Evolutionary conservation across 1,140 invertebrate genomes (phyloP), one percentile per base, ranked within the genome.

Genomic region (Caenorhabditis brenneri): DNA sequence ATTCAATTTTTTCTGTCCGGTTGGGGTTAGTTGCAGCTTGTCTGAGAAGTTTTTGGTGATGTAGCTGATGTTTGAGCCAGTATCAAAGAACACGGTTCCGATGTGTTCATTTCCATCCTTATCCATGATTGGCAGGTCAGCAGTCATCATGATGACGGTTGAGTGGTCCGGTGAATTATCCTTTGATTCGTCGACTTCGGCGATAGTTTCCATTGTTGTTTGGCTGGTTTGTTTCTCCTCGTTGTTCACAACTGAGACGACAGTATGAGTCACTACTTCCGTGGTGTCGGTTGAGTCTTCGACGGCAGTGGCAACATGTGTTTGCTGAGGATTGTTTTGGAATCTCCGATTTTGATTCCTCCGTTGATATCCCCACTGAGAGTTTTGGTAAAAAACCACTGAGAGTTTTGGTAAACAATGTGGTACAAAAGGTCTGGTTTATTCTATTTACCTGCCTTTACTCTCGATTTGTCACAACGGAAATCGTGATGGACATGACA

Each of bases 61-160:
- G 29, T 58, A 58, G 24, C 24, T 29, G 22, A 24, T 58, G 6
- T 58, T 58, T 22, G 24, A 29, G 6, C 53, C 53, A 6, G 53
- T 29, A 58, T 58, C 53, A 27, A 58, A 27, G 16, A 58, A 58
- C 6, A 58, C 24, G 6, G 53, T 58, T 0, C 24, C 53, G 7
- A 31, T 5, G 2, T 58, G 22, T 31, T 58, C 53, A 10, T 27
- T 58, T 24, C 53, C 53, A 6, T 58, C 29, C 53, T 29, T 31
- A 29, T 58, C 53, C 6, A 27, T 10, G 19, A 58, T 16, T 27
- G 53, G 53, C 9, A 58, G 7, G 24, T 27, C 29, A 24, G 19
- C 29, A 9, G 53, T 58, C 53, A 58, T 58, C 53, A 58, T 58
- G 9, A 58, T 58, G 53, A 58, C 53, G n/a, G n/a, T n/a, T n/a